Conservation (phyloP, 2,888 invertebrate genomes). For the Thysanoteuthis rhombus region DNA sequence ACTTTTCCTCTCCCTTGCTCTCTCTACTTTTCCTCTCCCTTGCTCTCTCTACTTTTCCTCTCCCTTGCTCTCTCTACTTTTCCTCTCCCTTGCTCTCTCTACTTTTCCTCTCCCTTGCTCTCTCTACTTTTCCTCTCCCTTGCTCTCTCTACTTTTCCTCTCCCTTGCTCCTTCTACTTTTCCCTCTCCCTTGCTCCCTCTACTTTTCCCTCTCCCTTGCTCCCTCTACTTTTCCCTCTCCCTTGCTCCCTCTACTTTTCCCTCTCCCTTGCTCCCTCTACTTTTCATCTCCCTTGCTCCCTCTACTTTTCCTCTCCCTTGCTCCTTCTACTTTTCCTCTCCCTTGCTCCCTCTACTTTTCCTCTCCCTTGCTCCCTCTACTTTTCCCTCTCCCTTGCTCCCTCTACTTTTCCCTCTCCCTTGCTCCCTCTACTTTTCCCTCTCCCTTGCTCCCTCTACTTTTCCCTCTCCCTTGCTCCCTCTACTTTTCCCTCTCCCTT, state of each 20-base stretch:
- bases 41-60: too few species aligned
- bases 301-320: not conserved
- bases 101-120: not conserved
- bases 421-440: too few species aligned
- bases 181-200: not conserved
- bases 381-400: not conserved
- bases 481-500: not conserved
- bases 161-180: too few species aligned
- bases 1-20: not conserved
- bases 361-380: not conserved
- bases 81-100: slow-evolving; percentile 30
- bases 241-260: not conserved
- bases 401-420: not conserved
- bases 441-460: not conserved
- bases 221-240: not conserved
- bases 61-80: not conserved
- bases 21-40: not conserved
- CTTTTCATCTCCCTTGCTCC: not conserved
- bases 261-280: too few species aligned
- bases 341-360: too few species aligned
- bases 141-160: not conserved
- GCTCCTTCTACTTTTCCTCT: not conserved
- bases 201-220: not conserved
- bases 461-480: not conserved
- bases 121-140: not conserved